phyloP scores from a whole-genome alignment of 2,888 invertebrate genomes.

The Lasioglossum pauxillum region DNA sequence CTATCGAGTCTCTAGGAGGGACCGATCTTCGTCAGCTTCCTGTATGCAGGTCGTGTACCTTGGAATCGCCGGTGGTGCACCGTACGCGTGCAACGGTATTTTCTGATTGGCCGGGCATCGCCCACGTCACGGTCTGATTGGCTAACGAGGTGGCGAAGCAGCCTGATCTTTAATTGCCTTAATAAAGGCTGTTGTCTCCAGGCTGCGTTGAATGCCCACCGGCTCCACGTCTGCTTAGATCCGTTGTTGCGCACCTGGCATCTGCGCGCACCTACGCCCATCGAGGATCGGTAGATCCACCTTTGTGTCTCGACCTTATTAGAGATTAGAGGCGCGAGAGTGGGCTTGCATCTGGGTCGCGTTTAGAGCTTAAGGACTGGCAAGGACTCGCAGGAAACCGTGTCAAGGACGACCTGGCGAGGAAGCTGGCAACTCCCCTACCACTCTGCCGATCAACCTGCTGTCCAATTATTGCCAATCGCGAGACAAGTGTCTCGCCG shows the following conservation, averaged over 20 bases:
- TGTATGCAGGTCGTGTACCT: neutral
- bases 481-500: slow-evolving; percentile 51
- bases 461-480: slow-evolving; percentile 68
- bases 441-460: slow-evolving; percentile 50
- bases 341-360: slow-evolving; percentile 66
- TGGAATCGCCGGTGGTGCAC: neutral
- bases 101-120: slow-evolving; percentile 64
- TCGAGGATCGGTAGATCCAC: slow-evolving; percentile 25
- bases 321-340: slow-evolving; percentile 63
- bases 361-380: slow-evolving; percentile 65
- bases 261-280: slow-evolving; percentile 47
- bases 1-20: neutral
- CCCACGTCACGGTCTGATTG: slow-evolving; percentile 72
- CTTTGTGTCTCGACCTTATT: slow-evolving; percentile 62
- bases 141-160: slow-evolving; percentile 68
- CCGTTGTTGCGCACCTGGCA: neutral
- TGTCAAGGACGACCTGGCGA: slow-evolving; percentile 69
- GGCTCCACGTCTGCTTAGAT: neutral
- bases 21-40: slow-evolving; percentile 25
- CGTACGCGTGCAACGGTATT: slow-evolving; percentile 52
- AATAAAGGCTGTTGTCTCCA: slow-evolving; percentile 49
- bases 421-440: slow-evolving; percentile 45
- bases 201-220: slow-evolving; percentile 5
- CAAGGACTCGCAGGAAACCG: slow-evolving; percentile 65
- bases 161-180: slow-evolving; percentile 70